Evolutionary conservation across 2,797 vertebrate genomes (phyloP), one percentile per base, ranked within the genome.

Genomic region (Pangasius macronema): DNA sequence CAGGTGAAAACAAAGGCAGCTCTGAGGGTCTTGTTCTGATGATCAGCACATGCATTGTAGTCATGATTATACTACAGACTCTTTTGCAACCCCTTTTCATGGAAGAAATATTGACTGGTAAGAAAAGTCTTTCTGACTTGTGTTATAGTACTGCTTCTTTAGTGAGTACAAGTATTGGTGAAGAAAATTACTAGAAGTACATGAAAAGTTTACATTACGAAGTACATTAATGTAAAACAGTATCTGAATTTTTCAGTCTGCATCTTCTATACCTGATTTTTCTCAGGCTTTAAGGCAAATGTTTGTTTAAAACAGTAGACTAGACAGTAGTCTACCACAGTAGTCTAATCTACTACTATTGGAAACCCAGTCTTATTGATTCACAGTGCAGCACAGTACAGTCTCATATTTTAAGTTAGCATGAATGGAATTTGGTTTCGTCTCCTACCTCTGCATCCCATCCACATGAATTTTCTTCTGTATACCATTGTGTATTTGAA

Each of bases 1-100:
- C 87, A 90, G 80, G 51, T 51, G 65, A 51, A 85, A 88, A 88
- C 57, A 88, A 61, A 84, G 73, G 36, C 73, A 65, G 36, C 63
- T 67, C 42, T 51, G 42, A 51, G 30, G 24, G 57, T 49, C 36
- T 36, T 65, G 82, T 77, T 81, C 24, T 61, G 27, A 20, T 70
- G 36, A 77, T 80, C 80, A 65, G 53, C 75, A 70, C 36, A 79
- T 22, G 51, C 51, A 51, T 30, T 53, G 63, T 67, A 84, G 82
- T 63, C 49, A 65, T 67, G 80, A 87, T 61, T 53, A 75, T 57
- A 53, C 30, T 13, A 20, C 86, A 63, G 55, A 51, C 3, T 55
- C 33, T 70, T 36, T 84, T 55, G 18, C 51, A 39, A 59, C 2
- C 16, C 2, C 4, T 75, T 84, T n/a, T 42, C 3, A 72, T n/a